Percentiles rank a stretch among this genome's conserved stretches.
phyloP scores from a whole-genome alignment of 2,797 vertebrate species.

The Enteromius radiatus region DNA sequence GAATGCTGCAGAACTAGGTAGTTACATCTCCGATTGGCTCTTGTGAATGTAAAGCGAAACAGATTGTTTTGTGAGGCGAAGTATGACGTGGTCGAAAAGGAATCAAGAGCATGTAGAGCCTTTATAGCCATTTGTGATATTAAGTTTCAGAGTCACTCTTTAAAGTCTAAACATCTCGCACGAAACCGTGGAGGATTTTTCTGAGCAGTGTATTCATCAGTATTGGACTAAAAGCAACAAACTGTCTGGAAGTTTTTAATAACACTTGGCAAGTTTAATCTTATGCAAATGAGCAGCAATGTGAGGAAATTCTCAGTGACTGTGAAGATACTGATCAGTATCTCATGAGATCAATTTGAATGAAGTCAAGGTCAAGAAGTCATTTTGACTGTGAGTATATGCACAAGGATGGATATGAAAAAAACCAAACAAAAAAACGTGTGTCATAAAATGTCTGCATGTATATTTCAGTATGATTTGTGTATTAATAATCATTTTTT shows the following conservation, averaged over 20 bases:
- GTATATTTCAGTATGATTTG: background rate
- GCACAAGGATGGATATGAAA: background rate
- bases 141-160: background rate
- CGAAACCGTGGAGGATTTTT: background rate
- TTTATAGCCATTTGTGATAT: background rate
- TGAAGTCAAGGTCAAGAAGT: background rate
- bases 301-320: background rate
- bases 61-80: constrained; percentile 13
- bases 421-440: background rate
- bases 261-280: background rate
- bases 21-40: background rate
- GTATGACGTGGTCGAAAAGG: background rate
- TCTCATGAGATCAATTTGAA: background rate
- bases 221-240: background rate
- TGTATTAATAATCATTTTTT: background rate
- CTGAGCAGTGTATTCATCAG: background rate
- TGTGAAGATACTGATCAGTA: background rate
- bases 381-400: background rate
- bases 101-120: constrained; percentile 20
- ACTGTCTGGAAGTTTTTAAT: background rate
- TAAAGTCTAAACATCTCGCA: background rate
- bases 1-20: constrained; percentile 17
- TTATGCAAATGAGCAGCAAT: background rate
- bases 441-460: background rate
- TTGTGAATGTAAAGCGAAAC: constrained; percentile 19